phyloP scores from a whole-genome alignment of 2,113 vertebrate genomes.

The Chaetura pelagica region DNA sequence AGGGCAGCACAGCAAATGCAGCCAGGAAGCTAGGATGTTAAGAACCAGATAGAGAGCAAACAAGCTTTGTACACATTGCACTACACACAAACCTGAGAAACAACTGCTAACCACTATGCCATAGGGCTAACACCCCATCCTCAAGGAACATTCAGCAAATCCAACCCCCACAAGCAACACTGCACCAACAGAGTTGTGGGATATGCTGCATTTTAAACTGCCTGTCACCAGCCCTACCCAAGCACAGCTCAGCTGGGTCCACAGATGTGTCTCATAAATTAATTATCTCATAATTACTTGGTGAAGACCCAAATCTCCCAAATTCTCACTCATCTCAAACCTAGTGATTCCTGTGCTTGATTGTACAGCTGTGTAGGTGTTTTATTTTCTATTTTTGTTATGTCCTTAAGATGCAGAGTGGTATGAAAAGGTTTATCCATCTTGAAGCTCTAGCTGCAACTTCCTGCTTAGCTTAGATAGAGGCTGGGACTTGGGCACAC shows the following conservation, averaged over 20 bases:
- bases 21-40: neutral
- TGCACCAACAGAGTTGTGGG: rapidly evolving
- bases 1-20: neutral
- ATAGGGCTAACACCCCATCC: rapidly evolving
- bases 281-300: neutral
- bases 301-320: neutral
- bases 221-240: neutral
- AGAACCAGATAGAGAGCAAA: neutral
- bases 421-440: neutral
- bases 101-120: no score
- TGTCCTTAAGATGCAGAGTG: neutral
- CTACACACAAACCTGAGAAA: neutral
- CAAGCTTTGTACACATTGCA: neutral
- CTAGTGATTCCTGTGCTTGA: neutral
- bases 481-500: neutral
- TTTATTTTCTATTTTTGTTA: neutral
- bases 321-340: neutral
- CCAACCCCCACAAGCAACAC: neutral
- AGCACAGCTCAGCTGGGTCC: neutral
- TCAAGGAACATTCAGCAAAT: neutral
- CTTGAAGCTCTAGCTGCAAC: neutral
- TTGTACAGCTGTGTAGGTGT: neutral
- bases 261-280: neutral
- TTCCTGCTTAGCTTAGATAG: neutral
- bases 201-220: neutral